Evolutionary conservation across 2,797 vertebrate species (phyloP), one percentile per base, ranked within the genome.

Genomic region (Catamblyrhynchus diadema): DNA sequence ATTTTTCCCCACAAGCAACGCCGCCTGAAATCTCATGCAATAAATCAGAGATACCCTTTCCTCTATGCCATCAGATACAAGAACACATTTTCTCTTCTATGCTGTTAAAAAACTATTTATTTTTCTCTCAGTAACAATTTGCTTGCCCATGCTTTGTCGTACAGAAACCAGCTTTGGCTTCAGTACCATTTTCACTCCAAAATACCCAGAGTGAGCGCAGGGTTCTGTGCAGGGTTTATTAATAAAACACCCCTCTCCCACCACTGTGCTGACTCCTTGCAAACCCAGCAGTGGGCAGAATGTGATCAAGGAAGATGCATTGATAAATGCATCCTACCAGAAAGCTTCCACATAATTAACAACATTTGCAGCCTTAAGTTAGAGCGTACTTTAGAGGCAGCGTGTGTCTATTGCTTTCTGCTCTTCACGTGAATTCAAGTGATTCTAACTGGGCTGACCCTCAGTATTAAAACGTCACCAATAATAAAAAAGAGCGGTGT

Each of bases 201-300:
- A 78, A 79, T 3, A n/a, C 30, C 17, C 71, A 73, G n/a, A 33
- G 13, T 60, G 65, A 88, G 64, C 1, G 2, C 19, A 27, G 64
- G 47, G 37, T 30, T 56, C 61, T 54, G 15, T 2, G 2, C 16
- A 37, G 35, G 13, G 28, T 45, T 74, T 51, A 45, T 37, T 51
- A 42, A 50, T 6, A 44, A 75, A 56, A 8, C 3, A 3, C 18
- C 79, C 42, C 42, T 75, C 85, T 87, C 30, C 62, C 12, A 45
- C 81, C 80, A 30, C 78, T 25, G 41, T 48, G 88, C 85, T 94
- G 94, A 67, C 65, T 86, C 91, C 67, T 54, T 89, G 80, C 50
- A 75, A 90, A 86, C 18, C 30, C 91, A 94, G 64, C 73, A 92
- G 91, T 94, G 94, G 93, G 88, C 48, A 79, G 93, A 92, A 89